Percentiles rank a stretch among this genome's conserved stretches.
Evolutionary conservation across 2,113 vertebrate genomes (phyloP).

Genomic region (Rhinolophus sinicus): DNA sequence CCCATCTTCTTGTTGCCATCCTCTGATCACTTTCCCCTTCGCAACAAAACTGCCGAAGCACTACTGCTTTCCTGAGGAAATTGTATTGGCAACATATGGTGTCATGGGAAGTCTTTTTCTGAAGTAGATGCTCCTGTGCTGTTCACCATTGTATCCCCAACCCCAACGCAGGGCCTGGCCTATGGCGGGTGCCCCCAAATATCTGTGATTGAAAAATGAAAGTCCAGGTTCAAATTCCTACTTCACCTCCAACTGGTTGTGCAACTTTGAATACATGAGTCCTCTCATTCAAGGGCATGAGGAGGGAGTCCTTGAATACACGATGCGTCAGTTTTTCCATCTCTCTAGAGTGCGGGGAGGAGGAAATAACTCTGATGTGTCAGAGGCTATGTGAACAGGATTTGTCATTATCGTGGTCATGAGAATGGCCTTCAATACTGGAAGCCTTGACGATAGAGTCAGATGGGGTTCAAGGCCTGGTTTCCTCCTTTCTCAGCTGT

Average conservation of each 20-base stretch:
- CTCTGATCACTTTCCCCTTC: background rate
- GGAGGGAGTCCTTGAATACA: too few relatives aligned
- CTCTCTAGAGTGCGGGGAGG: background rate
- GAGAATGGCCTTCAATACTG: background rate
- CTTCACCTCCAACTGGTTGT: background rate
- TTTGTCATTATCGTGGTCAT: background rate
- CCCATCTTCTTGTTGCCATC: background rate
- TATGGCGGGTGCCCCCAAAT: fast-evolving
- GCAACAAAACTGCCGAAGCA: background rate
- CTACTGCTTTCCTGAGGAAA: background rate
- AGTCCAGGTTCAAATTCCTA: background rate
- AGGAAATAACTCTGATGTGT: background rate
- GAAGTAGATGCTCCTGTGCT: background rate
- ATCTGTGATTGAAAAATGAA: background rate
- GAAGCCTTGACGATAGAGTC: background rate
- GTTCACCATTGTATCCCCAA: fast-evolving
- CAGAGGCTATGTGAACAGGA: background rate
- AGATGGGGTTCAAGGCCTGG: background rate
- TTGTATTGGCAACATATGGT: background rate
- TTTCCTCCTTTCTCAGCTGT: background rate
- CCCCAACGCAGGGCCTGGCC: background rate
- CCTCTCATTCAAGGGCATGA: background rate
- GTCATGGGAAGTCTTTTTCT: background rate
- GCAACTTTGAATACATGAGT: background rate
- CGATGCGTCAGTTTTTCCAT: background rate